Base-by-base conservation (phyloP, 2,888 invertebrate species). In the Melipona bicolor region DNA sequence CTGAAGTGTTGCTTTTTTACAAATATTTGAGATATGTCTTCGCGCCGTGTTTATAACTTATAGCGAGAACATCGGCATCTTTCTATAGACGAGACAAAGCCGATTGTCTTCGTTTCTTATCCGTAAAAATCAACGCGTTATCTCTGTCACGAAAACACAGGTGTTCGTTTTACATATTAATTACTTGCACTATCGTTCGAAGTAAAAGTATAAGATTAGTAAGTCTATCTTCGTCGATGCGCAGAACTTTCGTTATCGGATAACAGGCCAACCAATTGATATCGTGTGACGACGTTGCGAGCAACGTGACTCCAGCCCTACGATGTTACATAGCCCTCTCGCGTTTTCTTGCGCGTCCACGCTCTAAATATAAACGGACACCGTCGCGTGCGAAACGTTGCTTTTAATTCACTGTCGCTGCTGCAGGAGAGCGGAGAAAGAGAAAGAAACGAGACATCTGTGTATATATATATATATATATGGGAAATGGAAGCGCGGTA, bases 371-470 rank as follows among this genome's bases (percentile, higher is more conserved):
- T 86, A 86, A 77, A 49, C 43, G 61, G 68, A 67, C 71, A 76
- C 49, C 43, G 54, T n/a, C 52, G 54, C 59, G 70, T 24, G 62
- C 9, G 43, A 43, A 36, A 17, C 61, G 76, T 61, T 61, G 79
- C 68, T 69, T 75, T 79, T 81, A 81, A 87, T 84, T 83, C 86
- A 80, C 71, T 81, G 83, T 70, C 80, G 65, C 77, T 76, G 83
- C 83, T 73, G 74, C 79, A 21, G 79, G 76, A 73, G 76, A 73
- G 84, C 76, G 81, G 56, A 76, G 56, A 64, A 21, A 27, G 24
- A 61, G 59, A 52, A n/a, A 32, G 59, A 59, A 17, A 56, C 27
- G 56, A 13, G 56, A 21, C 52, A 52, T 36, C 6, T 36, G 56
- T 15, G 13, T 15, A 2, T 27, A 1, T 27, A 27, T 24, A 24